Evolutionary conservation across 2,888 invertebrate genomes (phyloP).

Genomic region (Mactromeris polynyma): DNA sequence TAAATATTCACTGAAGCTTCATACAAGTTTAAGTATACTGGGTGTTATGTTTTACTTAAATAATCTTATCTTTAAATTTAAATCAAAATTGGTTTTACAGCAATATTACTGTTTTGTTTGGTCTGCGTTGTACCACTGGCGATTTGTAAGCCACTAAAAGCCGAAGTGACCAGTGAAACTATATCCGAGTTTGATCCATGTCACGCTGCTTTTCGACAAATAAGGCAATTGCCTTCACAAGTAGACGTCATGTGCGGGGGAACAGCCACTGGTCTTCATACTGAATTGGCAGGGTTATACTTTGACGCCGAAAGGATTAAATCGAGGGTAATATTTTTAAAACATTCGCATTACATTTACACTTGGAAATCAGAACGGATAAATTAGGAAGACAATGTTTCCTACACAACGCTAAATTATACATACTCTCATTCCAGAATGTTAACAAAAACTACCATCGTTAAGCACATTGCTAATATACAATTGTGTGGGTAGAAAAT

Average conservation of each 20-base stretch:
- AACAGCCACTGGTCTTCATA: neutral
- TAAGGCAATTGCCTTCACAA: neutral
- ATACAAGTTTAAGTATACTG: too few species aligned
- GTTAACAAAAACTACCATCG: too few species aligned
- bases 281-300: neutral
- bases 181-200: neutral
- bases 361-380: too few species aligned
- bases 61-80: too few species aligned
- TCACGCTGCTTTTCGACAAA: neutral
- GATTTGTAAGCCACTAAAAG: neutral
- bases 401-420: too few species aligned
- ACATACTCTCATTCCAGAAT: too few species aligned
- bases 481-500: too few species aligned
- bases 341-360: neutral
- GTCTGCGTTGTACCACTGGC: neutral
- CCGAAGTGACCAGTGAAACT: neutral
- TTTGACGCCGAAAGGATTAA: neutral
- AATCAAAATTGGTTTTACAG: neutral
- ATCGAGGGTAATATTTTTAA: neutral
- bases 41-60: too few species aligned
- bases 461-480: too few species aligned
- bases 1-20: too few species aligned
- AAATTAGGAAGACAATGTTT: too few species aligned
- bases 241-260: neutral
- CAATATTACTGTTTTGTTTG: neutral